Conservation (phyloP, 53 echinoderm and acorn worm species). For the Echinometra lucunter region DNA sequence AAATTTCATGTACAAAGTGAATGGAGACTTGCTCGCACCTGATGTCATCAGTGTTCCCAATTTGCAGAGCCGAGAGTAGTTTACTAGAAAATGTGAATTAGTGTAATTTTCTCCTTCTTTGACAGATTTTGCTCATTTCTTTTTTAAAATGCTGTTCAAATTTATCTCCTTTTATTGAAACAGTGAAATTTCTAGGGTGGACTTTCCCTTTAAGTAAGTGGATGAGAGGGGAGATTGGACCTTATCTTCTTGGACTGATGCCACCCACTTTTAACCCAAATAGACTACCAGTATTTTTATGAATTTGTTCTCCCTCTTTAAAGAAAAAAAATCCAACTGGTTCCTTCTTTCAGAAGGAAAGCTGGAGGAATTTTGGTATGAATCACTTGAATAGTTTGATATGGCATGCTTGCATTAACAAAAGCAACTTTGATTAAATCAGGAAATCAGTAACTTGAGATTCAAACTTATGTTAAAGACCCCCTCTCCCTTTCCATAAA, state of each 20-base stretch:
- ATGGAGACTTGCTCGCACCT: no score
- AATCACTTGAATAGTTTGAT: not conserved
- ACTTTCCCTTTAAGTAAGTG: no score
- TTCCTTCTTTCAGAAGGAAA: not conserved
- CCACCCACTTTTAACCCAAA: conserved; percentile 9
- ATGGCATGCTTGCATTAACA: not conserved
- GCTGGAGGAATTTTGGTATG: not conserved
- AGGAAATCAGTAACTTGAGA: not conserved
- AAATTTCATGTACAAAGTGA: no score
- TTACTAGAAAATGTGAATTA: no score
- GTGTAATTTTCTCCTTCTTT: no score
- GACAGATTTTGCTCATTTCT: no score
- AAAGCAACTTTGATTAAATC: not conserved
- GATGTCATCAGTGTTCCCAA: no score
- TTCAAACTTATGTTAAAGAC: not conserved
- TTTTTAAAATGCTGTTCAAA: no score
- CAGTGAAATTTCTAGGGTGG: no score
- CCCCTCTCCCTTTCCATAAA: not conserved
- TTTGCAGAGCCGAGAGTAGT: no score
- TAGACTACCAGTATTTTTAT: no score
- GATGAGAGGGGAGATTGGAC: conserved; percentile 28
- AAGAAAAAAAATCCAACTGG: not conserved
- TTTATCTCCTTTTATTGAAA: no score
- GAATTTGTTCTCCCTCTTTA: not conserved
- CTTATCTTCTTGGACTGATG: conserved; percentile 32